Evolutionary conservation across 2,113 vertebrate species (phyloP).

Genomic region (Neofelis nebulosa): DNA sequence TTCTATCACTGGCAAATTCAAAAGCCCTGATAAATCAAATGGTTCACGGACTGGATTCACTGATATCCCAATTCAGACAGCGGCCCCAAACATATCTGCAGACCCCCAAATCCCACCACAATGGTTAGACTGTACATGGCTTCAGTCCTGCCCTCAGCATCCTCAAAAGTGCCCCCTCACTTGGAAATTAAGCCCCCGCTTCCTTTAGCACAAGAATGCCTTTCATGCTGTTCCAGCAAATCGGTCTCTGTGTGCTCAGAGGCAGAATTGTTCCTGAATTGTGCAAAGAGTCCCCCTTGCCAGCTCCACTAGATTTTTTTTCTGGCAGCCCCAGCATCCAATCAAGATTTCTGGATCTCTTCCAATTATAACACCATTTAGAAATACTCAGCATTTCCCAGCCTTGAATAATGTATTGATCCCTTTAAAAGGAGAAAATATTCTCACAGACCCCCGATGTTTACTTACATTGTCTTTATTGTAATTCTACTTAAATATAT

Average conservation of each 20-base stretch:
- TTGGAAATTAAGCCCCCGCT: not conserved
- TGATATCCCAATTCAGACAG: not conserved
- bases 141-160: not conserved
- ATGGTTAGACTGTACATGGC: not conserved
- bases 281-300: slow-evolving; percentile 11
- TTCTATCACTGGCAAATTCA: not conserved
- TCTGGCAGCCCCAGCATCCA: slow-evolving; percentile 52
- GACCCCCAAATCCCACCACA: not conserved
- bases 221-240: slow-evolving; percentile 48
- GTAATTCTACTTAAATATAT: not conserved
- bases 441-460: not conserved
- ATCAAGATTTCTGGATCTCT: slow-evolving; percentile 54
- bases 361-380: slow-evolving; percentile 63
- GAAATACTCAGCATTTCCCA: slow-evolving; percentile 39
- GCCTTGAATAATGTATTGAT: slow-evolving; percentile 35
- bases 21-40: not conserved
- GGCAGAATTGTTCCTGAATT: slow-evolving; percentile 41
- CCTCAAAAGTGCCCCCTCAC: not conserved
- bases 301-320: slow-evolving; percentile 20
- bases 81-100: not conserved
- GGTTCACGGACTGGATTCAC: not conserved
- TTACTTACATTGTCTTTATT: slow-evolving; percentile 32
- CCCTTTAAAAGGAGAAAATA: slow-evolving; percentile 9
- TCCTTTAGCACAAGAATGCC: slow-evolving; percentile 48
- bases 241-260: slow-evolving; percentile 27